Evolutionary conservation across 2,888 invertebrate species (phyloP).

Genomic region (Auanema sp.): DNA sequence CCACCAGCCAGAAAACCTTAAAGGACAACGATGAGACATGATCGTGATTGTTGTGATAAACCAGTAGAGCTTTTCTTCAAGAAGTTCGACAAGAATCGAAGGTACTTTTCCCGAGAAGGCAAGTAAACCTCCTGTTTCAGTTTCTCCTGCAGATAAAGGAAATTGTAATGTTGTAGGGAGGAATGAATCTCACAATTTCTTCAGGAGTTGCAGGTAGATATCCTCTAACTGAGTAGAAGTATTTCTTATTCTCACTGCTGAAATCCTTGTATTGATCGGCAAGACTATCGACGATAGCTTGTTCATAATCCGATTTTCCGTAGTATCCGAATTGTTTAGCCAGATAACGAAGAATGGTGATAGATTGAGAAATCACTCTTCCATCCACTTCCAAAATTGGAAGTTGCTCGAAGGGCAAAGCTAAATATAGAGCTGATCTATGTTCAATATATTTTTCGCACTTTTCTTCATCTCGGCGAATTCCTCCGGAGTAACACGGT

Average conservation of each 20-base stretch:
- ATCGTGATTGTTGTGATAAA: not conserved
- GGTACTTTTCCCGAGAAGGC: slow-evolving; percentile 30
- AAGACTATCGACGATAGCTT: slow-evolving; percentile 33
- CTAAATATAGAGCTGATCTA: too few relatives aligned
- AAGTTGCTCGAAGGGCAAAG: slow-evolving; percentile 32
- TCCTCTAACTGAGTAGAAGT: slow-evolving; percentile 30
- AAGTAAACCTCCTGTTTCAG: slow-evolving; percentile 16
- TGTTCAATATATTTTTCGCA: too few relatives aligned
- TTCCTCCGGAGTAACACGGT: too few relatives aligned
- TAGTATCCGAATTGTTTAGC: slow-evolving; percentile 37
- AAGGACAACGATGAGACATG: not conserved
- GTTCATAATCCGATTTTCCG: slow-evolving; percentile 26
- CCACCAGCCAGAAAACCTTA: slow-evolving; percentile 20
- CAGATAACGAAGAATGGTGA: slow-evolving; percentile 32
- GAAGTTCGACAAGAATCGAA: slow-evolving; percentile 18
- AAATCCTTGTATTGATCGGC: slow-evolving; percentile 39
- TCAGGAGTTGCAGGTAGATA: not conserved
- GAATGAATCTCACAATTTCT: not conserved
- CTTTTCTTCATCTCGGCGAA: too few relatives aligned
- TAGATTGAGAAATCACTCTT: slow-evolving; percentile 34
- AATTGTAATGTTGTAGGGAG: too few relatives aligned
- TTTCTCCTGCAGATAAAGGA: too few relatives aligned
- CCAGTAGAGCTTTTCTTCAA: slow-evolving; percentile 30
- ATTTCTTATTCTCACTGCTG: slow-evolving; percentile 28
- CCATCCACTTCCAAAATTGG: slow-evolving; percentile 40